These are phyloP conservation scores for Lanistes nyassanus DNA, from an alignment of 1,140 invertebrate genomes.

Conservation along the genomic window DNA sequence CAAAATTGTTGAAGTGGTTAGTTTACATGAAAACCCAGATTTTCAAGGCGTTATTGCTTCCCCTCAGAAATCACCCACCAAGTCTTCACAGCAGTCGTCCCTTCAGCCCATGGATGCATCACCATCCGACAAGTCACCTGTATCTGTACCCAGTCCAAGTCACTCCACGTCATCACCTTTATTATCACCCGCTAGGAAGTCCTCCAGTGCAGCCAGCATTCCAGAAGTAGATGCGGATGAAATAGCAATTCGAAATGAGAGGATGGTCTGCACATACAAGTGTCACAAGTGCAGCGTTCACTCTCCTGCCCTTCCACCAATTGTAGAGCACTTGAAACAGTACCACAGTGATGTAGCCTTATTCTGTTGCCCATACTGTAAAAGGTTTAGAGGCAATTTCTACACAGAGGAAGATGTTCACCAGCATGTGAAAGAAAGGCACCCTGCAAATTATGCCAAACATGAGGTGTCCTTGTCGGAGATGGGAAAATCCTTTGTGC, in stretches of 20 bases:
- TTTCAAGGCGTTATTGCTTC: not conserved
- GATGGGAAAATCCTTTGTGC: constrained; percentile 52
- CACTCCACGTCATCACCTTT: not conserved
- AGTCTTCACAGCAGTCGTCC: not conserved
- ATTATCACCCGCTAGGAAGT: constrained; percentile 2
- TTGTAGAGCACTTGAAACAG: constrained; percentile 55
- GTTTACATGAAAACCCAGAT: constrained; percentile 42
- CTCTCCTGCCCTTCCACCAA: constrained; percentile 52
- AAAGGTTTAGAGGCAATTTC: constrained; percentile 35
- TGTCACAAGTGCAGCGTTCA: constrained; percentile 60
- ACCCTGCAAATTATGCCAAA: constrained; percentile 50
- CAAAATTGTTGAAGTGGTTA: constrained; percentile 57
- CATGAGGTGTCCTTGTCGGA: constrained; percentile 58
- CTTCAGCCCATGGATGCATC: not conserved
- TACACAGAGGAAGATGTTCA: constrained; percentile 49
- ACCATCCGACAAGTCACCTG: not conserved
- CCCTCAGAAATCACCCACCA: not conserved
- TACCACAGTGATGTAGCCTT: constrained; percentile 51
- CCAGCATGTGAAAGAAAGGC: constrained; percentile 46
- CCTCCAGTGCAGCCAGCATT: not conserved
- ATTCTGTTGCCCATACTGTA: constrained; percentile 58
- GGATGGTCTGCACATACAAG: constrained; percentile 52
- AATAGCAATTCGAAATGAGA: constrained; percentile 26
- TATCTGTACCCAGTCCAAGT: not conserved
- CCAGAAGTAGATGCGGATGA: constrained; percentile 28